These are phyloP conservation scores for Camptogramma bilineatum DNA, from an alignment of 2,888 invertebrate species.

Conservation along the genomic window DNA sequence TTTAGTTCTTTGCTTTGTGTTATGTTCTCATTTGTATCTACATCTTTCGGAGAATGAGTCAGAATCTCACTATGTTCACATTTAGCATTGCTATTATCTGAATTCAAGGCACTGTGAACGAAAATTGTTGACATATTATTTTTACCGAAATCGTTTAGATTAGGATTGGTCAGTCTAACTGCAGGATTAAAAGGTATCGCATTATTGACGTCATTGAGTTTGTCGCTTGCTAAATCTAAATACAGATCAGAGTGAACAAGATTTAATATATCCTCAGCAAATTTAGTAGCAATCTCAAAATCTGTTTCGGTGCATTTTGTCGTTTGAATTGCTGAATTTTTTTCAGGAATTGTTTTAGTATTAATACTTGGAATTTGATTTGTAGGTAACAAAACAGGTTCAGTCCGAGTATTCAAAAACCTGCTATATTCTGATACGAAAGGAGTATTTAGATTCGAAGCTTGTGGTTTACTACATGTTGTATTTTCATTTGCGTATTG, in stretches of 20 bases:
- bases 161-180: constrained; percentile 1
- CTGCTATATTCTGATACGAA: constrained; percentile 10
- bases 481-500: neutral
- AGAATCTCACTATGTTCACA: neutral
- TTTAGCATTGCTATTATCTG: neutral
- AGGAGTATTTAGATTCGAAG: neutral
- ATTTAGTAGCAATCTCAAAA: constrained; percentile 2
- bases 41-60: constrained; percentile 8
- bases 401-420: neutral
- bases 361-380: neutral
- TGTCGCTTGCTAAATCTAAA: neutral
- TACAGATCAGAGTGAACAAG: neutral
- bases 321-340: neutral
- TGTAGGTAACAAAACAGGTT: neutral
- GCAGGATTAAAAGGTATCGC: neutral
- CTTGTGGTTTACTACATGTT: neutral
- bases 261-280: constrained; percentile 17
- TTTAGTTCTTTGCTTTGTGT: neutral
- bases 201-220: neutral
- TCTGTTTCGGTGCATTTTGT: neutral
- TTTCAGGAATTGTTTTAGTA: too few relatives aligned
- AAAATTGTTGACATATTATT: neutral
- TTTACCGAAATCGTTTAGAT: neutral
- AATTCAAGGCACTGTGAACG: neutral
- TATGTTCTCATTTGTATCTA: neutral